phyloP scores from a whole-genome alignment of 2,888 invertebrate species.

The Xestia xanthographa region DNA sequence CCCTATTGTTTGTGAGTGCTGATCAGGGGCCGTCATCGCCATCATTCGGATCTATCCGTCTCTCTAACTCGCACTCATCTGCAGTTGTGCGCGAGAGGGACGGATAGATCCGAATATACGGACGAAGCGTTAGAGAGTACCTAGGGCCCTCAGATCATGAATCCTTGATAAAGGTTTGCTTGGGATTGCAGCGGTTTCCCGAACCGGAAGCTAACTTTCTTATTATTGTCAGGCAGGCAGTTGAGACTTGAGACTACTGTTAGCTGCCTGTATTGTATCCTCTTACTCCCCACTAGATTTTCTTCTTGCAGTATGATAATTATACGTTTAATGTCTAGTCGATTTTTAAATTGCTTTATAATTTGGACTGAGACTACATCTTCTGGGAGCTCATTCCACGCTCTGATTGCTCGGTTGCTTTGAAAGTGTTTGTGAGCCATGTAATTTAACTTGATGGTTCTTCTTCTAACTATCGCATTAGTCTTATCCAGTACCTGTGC shows the following conservation, averaged over 20 bases:
- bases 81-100: too few relatives aligned
- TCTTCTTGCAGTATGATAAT: neutral
- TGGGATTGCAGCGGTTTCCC: too few relatives aligned
- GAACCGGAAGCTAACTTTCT: neutral
- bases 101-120: too few relatives aligned
- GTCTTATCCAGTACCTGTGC: too few relatives aligned
- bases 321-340: neutral
- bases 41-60: too few relatives aligned
- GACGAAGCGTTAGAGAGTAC: too few relatives aligned
- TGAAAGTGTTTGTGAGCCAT: neutral
- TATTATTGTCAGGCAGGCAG: neutral
- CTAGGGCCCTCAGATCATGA: too few relatives aligned
- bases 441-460: neutral
- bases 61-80: too few relatives aligned
- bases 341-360: neutral
- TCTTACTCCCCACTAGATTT: neutral
- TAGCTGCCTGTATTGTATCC: neutral
- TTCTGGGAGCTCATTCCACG: neutral
- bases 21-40: too few relatives aligned
- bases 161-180: neutral
- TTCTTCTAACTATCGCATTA: neutral
- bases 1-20: too few relatives aligned
- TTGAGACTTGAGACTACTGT: too few relatives aligned
- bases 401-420: neutral
- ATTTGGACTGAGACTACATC: neutral